Percentiles rank a stretch among this genome's conserved stretches.
phyloP scores from a whole-genome alignment of 1,140 invertebrate species.

The Nasonia giraulti region DNA sequence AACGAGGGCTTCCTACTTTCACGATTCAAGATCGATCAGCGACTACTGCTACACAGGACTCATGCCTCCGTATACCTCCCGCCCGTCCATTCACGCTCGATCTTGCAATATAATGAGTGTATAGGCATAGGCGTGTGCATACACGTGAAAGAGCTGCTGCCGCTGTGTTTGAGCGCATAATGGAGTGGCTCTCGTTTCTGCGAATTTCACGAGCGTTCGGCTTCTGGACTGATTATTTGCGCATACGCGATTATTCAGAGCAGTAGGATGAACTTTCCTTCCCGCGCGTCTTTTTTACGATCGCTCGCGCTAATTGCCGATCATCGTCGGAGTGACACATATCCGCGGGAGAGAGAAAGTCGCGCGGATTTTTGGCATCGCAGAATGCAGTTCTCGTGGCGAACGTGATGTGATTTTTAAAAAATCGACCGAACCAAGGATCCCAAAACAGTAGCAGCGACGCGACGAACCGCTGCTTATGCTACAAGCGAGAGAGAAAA shows the following conservation, averaged over 20 bases:
- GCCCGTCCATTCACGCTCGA: constrained; percentile 48
- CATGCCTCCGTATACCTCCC: background rate
- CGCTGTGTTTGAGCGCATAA: background rate
- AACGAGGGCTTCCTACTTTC: constrained; percentile 64
- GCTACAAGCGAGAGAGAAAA: background rate
- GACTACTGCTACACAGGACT: background rate
- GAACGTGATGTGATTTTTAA: no score
- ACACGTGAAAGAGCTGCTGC: background rate
- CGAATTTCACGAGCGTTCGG: constrained; percentile 7
- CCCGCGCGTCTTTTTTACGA: no score
- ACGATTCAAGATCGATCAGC: constrained; percentile 60
- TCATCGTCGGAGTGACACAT: background rate
- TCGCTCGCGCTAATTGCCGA: no score
- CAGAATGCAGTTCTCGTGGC: no score
- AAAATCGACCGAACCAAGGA: no score
- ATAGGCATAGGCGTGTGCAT: constrained; percentile 25
- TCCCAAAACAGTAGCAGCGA: no score
- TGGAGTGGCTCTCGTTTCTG: constrained; percentile 31
- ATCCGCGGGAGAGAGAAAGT: constrained; percentile 7
- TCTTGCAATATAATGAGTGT: constrained; percentile 45
- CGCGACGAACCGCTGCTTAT: no score
- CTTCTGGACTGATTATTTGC: background rate
- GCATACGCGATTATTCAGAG: background rate
- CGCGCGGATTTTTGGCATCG: background rate
- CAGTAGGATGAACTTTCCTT: background rate